Evolutionary conservation across 2,113 vertebrate genomes (phyloP), one percentile per base, ranked within the genome.

Genomic region (Melanotaenia duboulayi): DNA sequence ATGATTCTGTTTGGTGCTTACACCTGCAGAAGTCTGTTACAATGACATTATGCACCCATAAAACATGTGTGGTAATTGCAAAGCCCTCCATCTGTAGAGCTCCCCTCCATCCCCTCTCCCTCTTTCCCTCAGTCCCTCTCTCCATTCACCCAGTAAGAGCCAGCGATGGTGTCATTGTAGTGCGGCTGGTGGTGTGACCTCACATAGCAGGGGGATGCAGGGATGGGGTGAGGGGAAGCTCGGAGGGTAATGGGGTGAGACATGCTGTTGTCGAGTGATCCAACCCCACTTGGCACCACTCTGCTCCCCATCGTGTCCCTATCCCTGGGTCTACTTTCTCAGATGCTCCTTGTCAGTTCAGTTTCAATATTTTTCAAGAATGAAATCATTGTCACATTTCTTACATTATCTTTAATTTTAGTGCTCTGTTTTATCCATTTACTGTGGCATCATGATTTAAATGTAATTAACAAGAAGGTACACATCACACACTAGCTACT

Each of bases 261-360:
- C 89, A 83, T 88, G 80, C 74, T 87, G 80, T 78, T 86, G 83
- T 86, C 23, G 78, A 92, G 87, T 83, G 91, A 89, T 88, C 86
- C 86, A 90, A 91, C 91, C 91, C 91, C 90, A 92, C 89, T 94
- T 94, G 85, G 87, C 90, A 89, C 88, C 83, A 84, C 82, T 88
- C 73, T 50, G 80, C 74, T 83, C 67, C 66, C 76, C 74, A 74
- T 66, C 71, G 51, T 73, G 68, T 84, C 65, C 28, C 22, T 78
- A 20, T 76, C 61, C 70, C 70, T 66, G 28, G 55, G 20, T 73
- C 39, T 74, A 44, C 49, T 74, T 84, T 61, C 46, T 59, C 58
- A 46, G 35, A 49, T 50, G 20, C 24, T 81, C 39, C 57, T 54
- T 69, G 28, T 71, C 64, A 35, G 22, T 74, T 78, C 68, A 25